Base-by-base conservation (phyloP, 2,113 vertebrate genomes). In the Rattus rattus region DNA sequence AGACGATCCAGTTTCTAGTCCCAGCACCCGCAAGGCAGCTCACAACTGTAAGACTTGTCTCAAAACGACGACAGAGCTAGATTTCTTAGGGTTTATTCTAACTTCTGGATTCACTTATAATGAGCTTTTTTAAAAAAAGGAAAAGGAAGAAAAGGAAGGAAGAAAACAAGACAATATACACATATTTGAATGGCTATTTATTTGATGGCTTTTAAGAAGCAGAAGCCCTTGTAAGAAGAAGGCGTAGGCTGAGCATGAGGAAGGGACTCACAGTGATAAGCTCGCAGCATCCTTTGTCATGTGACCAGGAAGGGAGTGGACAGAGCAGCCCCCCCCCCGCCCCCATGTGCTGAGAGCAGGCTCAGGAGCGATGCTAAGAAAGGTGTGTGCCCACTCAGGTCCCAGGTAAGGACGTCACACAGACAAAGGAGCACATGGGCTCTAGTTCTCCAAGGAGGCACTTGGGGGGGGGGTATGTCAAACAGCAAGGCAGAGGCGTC, bases 131-230 rank as follows among this genome's bases (percentile, higher is more conserved):
- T 59, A 1, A 39, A 3, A 8, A 47, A 77, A 86, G 30, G 24
- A 13, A 61, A 61, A 61, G 59, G 6, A 61, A 54, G 52, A 43
- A 76, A 28, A 4, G 12, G 39, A 72, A 2, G 0, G 8, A 16
- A 52, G 3, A 20, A 43, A 56, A 54, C 2, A 88, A 90, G 90
- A 61, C 88, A 43, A 39, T 5, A 9, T 65, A 36, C 3, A 10
- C 61, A 49, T 61, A 80, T 81, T 85, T 73, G 70, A 63, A 85
- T 79, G 65, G 70, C 39, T 85, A 7, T 97, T 98, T 97, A 97
- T 97, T 92, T 88, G 47, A 94, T 94, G 94, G 80, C 90, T 96
- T 97, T 97, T 54, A 90, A 94, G 79, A 86, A 52, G 56, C 90
- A 81, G 76, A 92, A 95, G 80, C 70, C 81, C 59, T 22, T 75